Conservation (phyloP, 1,140 invertebrate genomes). For the Tetragonula clypearis region DNA sequence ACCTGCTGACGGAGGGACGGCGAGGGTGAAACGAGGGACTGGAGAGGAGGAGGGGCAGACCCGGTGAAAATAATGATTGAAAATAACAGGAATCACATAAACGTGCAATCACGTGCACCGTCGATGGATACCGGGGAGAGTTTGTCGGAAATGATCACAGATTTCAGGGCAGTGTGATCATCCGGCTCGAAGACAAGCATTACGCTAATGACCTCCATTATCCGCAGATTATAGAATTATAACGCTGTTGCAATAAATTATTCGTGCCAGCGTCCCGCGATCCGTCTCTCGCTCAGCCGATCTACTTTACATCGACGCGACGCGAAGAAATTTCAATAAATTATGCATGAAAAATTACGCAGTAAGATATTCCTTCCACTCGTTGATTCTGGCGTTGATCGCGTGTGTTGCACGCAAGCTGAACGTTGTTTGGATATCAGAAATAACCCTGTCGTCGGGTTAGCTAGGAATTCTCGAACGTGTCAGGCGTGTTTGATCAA, state of each 20-base stretch:
- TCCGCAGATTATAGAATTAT: slow-evolving; percentile 78
- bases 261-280: slow-evolving; percentile 10
- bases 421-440: too few relatives aligned
- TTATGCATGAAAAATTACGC: neutral
- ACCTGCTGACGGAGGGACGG: slow-evolving; percentile 59
- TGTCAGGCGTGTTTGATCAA: too few relatives aligned
- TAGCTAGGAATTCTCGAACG: too few relatives aligned
- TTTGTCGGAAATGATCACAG: slow-evolving; percentile 70
- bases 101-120: slow-evolving; percentile 73
- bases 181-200: slow-evolving; percentile 76
- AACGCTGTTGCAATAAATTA: slow-evolving; percentile 74
- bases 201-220: slow-evolving; percentile 78
- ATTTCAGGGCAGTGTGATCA: slow-evolving; percentile 70
- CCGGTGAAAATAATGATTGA: slow-evolving; percentile 75
- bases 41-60: neutral
- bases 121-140: slow-evolving; percentile 39
- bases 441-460: too few relatives aligned
- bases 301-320: slow-evolving; percentile 21
- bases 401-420: too few relatives aligned
- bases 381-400: too few relatives aligned
- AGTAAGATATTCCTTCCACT: too few relatives aligned
- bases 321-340: slow-evolving; percentile 21
- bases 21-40: slow-evolving; percentile 30
- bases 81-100: slow-evolving; percentile 80
- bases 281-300: slow-evolving; percentile 29